Conservation (phyloP, 2,113 vertebrate genomes). For the Xiphias gladius region DNA sequence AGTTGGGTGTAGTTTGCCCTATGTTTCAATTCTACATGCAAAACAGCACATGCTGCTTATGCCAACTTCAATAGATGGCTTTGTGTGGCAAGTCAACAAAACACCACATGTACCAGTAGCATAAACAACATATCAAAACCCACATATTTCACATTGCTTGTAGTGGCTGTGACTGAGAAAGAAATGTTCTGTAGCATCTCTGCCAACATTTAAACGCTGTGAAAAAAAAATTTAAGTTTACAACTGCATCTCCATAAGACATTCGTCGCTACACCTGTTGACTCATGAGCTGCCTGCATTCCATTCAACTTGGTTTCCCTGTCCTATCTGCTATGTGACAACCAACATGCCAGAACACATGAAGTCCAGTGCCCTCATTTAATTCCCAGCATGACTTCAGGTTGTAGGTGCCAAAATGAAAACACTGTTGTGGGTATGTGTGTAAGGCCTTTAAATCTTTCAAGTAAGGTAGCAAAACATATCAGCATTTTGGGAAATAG, state of each 20-base stretch:
- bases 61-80: no score
- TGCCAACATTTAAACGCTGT: no score
- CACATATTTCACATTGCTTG: background rate
- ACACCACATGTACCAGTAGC: background rate
- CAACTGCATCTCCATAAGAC: no score
- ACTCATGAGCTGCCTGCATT: background rate
- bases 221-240: no score
- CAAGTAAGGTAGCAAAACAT: background rate
- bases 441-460: background rate
- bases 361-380: background rate
- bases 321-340: background rate
- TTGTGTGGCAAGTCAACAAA: no score
- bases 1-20: no score
- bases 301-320: background rate
- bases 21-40: no score
- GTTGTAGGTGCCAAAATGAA: background rate
- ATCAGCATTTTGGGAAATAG: background rate
- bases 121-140: background rate
- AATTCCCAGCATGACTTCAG: background rate
- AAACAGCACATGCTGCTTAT: no score
- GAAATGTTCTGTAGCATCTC: no score
- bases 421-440: background rate
- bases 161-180: no score
- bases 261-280: background rate
- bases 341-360: background rate